A percentile compares a stretch with the other conserved stretches of the same genome.
These are phyloP conservation scores for Oreocharis arfaki DNA, from an alignment of 2,113 vertebrate genomes.

Conservation along the genomic window DNA sequence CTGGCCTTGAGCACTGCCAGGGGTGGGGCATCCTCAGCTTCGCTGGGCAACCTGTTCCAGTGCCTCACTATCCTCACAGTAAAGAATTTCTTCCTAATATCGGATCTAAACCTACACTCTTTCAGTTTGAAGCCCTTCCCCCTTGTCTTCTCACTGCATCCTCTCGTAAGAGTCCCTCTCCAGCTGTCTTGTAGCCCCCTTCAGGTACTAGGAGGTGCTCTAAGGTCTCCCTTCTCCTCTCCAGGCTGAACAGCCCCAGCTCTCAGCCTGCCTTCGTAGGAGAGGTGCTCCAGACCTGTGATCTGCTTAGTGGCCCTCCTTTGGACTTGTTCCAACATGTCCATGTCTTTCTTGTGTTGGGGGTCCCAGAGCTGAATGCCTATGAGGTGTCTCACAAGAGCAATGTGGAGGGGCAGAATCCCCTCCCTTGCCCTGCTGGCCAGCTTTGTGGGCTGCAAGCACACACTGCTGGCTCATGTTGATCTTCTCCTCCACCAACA, in stretches of 20 bases:
- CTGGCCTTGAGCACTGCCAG: neutral
- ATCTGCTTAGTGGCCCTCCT: neutral
- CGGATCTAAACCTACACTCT: neutral
- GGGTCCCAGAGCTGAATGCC: neutral
- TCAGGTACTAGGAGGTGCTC: neutral
- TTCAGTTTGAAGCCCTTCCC: neutral
- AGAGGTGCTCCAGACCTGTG: neutral
- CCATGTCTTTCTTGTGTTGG: neutral
- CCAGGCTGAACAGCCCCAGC: neutral
- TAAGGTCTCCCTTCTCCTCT: neutral
- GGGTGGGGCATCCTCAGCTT: neutral
- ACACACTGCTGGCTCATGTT: rapidly evolving
- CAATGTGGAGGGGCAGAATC: neutral
- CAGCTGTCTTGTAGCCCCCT: rapidly evolving
- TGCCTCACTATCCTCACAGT: neutral
- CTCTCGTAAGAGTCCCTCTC: neutral
- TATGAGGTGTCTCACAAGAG: neutral
- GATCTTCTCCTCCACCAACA: neutral
- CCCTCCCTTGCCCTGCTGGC: neutral
- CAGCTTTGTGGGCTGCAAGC: neutral
- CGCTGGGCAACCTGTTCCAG: neutral
- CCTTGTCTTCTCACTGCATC: neutral
- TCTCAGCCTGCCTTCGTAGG: neutral
- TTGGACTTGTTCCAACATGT: neutral
- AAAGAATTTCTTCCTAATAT: neutral